Percentiles rank a stretch among this genome's conserved stretches.
phyloP scores from a whole-genome alignment of 2,797 vertebrate genomes.

The Orientallactaga sibirica region DNA sequence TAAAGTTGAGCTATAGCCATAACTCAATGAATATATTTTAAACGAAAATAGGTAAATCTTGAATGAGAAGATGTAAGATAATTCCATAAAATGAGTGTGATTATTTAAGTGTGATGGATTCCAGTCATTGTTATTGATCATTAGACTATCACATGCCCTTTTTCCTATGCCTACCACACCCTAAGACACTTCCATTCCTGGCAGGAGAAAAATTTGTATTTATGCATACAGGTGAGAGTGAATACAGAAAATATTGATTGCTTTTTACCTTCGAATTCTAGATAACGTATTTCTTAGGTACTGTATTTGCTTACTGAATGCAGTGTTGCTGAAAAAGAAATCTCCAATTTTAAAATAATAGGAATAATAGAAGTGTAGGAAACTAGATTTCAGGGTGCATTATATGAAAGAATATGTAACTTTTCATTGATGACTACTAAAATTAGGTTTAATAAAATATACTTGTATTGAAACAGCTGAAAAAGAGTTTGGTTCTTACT shows the following conservation, averaged over 20 bases:
- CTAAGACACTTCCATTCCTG: not conserved
- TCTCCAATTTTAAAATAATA: conserved; percentile 19
- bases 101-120: not conserved
- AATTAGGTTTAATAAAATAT: not conserved
- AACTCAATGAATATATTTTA: conserved; percentile 20
- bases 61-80: not conserved
- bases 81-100: not conserved
- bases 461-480: not conserved
- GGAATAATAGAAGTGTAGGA: conserved; percentile 6
- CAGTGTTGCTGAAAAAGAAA: not conserved
- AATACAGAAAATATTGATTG: not conserved
- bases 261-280: conserved; percentile 60
- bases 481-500: conserved; percentile 10
- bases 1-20: conserved; percentile 34
- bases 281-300: not conserved
- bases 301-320: conserved; percentile 15
- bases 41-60: conserved; percentile 30
- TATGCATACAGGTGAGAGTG: not conserved
- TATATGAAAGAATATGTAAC: not conserved
- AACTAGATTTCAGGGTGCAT: not conserved
- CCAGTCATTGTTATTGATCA: not conserved
- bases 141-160: not conserved
- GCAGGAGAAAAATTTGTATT: not conserved
- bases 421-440: conserved; percentile 34
- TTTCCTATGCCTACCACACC: not conserved